Evolutionary conservation across 2,888 invertebrate genomes (phyloP).

Genomic region (Mythimna vitellina): DNA sequence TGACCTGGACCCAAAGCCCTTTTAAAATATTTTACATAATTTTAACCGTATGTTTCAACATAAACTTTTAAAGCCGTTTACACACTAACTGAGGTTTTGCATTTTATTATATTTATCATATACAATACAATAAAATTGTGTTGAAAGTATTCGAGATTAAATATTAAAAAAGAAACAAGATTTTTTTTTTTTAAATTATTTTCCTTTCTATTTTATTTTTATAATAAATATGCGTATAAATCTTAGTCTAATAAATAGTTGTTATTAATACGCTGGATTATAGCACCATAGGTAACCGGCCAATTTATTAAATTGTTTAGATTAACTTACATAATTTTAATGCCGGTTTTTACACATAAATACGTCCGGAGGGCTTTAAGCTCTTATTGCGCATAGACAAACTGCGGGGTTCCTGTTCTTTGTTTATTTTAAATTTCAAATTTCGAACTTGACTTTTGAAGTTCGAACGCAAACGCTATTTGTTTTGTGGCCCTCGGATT

Average conservation of each 20-base stretch:
- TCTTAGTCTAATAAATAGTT: not conserved
- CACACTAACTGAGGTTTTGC: not conserved
- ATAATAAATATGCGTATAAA: not conserved
- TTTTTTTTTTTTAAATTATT: not conserved
- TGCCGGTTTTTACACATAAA: not conserved
- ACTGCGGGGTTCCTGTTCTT: not conserved
- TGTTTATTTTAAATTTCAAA: not conserved
- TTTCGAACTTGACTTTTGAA: not conserved
- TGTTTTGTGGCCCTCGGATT: not conserved
- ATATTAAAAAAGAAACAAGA: not conserved
- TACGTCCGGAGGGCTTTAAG: not conserved
- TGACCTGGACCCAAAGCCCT: not conserved
- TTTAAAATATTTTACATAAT: not conserved
- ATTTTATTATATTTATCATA: not conserved
- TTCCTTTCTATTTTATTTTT: too few relatives aligned
- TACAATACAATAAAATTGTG: not conserved
- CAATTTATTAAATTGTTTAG: not conserved
- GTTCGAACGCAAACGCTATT: not conserved
- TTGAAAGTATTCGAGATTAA: not conserved
- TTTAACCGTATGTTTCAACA: not conserved
- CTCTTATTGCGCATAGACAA: not conserved
- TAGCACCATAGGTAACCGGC: conserved; percentile 1
- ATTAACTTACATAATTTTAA: not conserved
- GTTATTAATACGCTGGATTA: not conserved
- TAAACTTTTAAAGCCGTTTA: not conserved